phyloP scores from a whole-genome alignment of 92 coral and sea anemone species.

The Phenganax marumi region DNA sequence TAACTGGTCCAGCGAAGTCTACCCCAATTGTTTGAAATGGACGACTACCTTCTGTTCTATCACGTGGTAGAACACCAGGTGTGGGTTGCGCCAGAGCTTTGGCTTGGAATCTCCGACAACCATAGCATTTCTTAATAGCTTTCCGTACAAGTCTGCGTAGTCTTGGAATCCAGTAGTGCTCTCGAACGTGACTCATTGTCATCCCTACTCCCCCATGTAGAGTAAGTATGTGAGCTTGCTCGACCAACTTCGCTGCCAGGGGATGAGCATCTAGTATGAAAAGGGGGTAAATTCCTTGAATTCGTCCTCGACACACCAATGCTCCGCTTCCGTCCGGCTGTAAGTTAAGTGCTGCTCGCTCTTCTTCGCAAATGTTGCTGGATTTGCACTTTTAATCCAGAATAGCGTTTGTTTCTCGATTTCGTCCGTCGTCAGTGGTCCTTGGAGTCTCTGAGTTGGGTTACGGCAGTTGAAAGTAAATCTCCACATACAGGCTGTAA shows the following conservation, averaged over 20 bases:
- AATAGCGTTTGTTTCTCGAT: not conserved
- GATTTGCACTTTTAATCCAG: not conserved
- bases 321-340: conserved; percentile 27
- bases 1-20: conserved; percentile 58
- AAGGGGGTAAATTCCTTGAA: conserved; percentile 52
- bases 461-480: not conserved
- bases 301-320: conserved; percentile 52
- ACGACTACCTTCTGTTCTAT: conserved; percentile 49
- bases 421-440: not conserved
- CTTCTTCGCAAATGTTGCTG: conserved; percentile 5
- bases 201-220: conserved; percentile 58
- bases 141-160: conserved; percentile 56
- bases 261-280: conserved; percentile 31
- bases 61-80: conserved; percentile 57
- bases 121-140: conserved; percentile 37
- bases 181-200: conserved; percentile 58
- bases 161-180: conserved; percentile 56
- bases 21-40: conserved; percentile 50
- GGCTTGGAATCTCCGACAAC: not conserved
- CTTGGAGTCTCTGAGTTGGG: not conserved
- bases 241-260: conserved; percentile 49
- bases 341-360: conserved; percentile 47
- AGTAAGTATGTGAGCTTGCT: conserved; percentile 50
- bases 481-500: conserved; percentile 31
- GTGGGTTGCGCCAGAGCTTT: conserved; percentile 52